Base-by-base conservation (phyloP, 2,888 invertebrate species). In the Erynnis tages region DNA sequence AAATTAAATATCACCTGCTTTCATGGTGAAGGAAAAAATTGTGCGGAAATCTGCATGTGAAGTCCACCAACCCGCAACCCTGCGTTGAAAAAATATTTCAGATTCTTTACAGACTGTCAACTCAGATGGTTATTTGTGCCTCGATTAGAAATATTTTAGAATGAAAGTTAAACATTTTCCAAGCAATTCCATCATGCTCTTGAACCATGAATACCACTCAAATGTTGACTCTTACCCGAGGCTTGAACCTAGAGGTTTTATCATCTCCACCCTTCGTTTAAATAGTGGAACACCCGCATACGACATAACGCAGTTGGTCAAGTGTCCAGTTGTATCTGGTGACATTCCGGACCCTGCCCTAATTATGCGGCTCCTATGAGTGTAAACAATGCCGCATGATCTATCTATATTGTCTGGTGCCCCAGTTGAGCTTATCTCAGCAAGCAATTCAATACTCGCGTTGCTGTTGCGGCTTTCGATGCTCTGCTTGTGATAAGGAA, bases 371-470 rank as follows among this genome's bases (percentile, higher is more conserved):
- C 48, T 34, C 29, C 53, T 55, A 61, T 57, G 30, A 52, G 30
- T 46, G 44, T 53, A 27, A 34, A 32, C 54, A 60, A 53, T 56
- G 34, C 32, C 35, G 16, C 35, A 21, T 43, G 44, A 53, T 50
- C 35, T n/a, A 14, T 30, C 34, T 54, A 53, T 55, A 48, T 56
- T 55, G 46, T 57, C 59, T 47, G 57, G 45, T 63, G 58, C 50
- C 63, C 62, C 52, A 59, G 37, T 35, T 56, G 35, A 2, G 7
- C 29, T 56, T 63, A 54, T 45, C 46, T 43, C 50, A 53, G 53
- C 53, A 54, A 57, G 61, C 57, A 54, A 59, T 61, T 59, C 27
- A 47, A 47, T 49, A 49, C 25, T 60, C 55, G 25, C 46, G 32
- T 52, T 60, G 30, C 17, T 35, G 49, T 44, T 40, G 11, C 16